Evolutionary conservation across 2,113 vertebrate species (phyloP).

Genomic region (Vulpes lagopus): DNA sequence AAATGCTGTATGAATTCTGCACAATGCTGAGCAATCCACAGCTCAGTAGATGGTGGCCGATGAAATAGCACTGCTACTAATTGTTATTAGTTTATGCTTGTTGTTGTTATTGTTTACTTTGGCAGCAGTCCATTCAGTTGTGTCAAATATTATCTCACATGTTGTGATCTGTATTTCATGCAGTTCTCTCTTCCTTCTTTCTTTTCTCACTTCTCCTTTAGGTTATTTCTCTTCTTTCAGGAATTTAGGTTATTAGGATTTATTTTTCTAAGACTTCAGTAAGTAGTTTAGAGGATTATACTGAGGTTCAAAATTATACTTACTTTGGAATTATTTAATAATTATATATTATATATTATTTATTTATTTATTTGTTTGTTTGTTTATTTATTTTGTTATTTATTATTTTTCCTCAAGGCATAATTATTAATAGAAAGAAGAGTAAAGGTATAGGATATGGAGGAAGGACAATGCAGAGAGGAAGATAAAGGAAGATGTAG

Average conservation of each 20-base stretch:
- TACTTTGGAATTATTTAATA: slow-evolving; percentile 5
- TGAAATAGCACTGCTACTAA: neutral
- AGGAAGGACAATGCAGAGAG: neutral
- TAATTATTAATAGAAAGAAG: neutral
- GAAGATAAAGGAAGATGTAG: neutral
- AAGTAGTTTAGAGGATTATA: neutral
- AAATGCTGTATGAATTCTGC: neutral
- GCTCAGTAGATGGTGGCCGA: neutral
- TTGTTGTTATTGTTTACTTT: slow-evolving; percentile 23
- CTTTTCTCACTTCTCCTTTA: neutral
- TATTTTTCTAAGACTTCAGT: neutral
- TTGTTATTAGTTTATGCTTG: neutral
- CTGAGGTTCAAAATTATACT: slow-evolving; percentile 31
- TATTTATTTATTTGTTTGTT: too few species aligned
- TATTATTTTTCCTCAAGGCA: neutral
- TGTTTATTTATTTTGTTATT: too few species aligned
- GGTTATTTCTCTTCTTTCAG: neutral
- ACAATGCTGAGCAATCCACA: neutral
- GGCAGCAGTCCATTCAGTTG: neutral
- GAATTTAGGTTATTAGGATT: neutral
- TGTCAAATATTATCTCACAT: neutral
- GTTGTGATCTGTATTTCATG: neutral
- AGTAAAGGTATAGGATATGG: neutral
- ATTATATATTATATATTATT: too few species aligned
- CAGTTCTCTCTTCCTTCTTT: neutral